Evolutionary conservation across 2,888 invertebrate genomes (phyloP).

Genomic region (Villa cingulata): DNA sequence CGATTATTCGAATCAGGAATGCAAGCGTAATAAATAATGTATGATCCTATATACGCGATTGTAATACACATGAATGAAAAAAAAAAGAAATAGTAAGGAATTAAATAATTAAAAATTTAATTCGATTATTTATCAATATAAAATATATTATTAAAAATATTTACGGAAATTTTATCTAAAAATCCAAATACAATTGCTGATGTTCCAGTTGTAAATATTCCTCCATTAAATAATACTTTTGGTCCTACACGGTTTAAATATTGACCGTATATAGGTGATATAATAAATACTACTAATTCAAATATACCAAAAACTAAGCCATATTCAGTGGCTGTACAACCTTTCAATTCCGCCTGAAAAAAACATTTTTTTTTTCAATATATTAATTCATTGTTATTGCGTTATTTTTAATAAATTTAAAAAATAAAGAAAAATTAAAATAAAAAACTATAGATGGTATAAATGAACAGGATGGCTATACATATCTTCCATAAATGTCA

Average conservation of each 20-base stretch:
- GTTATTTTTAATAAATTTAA: too few relatives aligned
- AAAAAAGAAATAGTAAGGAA: too few relatives aligned
- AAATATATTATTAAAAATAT: background rate
- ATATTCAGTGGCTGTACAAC: slow-evolving; percentile 66
- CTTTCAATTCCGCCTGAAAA: slow-evolving; percentile 54
- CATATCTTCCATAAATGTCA: too few relatives aligned
- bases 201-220: slow-evolving; percentile 68
- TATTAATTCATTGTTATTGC: too few relatives aligned
- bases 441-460: too few relatives aligned
- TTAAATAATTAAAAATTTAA: background rate
- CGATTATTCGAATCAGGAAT: slow-evolving; percentile 64
- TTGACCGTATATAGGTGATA: slow-evolving; percentile 72
- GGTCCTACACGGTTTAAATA: slow-evolving; percentile 65
- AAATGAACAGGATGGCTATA: too few relatives aligned
- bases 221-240: slow-evolving; percentile 65
- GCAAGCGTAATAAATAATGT: slow-evolving; percentile 62
- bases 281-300: slow-evolving; percentile 67
- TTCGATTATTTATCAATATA: background rate
- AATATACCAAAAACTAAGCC: slow-evolving; percentile 80
- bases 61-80: too few relatives aligned
- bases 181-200: slow-evolving; percentile 67
- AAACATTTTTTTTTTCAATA: too few relatives aligned
- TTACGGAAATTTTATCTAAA: slow-evolving; percentile 16
- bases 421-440: too few relatives aligned
- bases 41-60: slow-evolving; percentile 38